phyloP scores from a whole-genome alignment of 1,140 invertebrate species.

The Lithobius niger region DNA sequence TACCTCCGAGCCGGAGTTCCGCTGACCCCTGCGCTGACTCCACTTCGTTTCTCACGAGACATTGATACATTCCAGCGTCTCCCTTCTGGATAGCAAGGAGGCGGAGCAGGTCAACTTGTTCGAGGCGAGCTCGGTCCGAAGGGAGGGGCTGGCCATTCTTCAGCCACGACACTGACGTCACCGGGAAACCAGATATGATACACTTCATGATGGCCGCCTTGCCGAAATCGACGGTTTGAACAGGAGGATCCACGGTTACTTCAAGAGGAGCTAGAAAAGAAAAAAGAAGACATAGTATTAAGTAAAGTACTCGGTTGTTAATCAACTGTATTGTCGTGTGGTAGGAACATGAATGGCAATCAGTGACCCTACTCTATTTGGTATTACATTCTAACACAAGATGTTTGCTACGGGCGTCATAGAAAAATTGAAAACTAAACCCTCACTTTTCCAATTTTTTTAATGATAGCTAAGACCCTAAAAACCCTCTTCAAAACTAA shows the following conservation, averaged over 20 bases:
- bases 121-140: slow-evolving; percentile 22
- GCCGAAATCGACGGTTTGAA: slow-evolving; percentile 27
- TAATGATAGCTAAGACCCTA: too few relatives aligned
- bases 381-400: too few relatives aligned
- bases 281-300: slow-evolving; percentile 6
- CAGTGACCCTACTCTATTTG: too few relatives aligned
- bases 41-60: slow-evolving; percentile 68
- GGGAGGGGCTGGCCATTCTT: slow-evolving; percentile 49
- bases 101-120: slow-evolving; percentile 41
- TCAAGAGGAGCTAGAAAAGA: slow-evolving; percentile 35
- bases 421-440: too few relatives aligned
- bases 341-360: too few relatives aligned
- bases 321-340: too few relatives aligned
- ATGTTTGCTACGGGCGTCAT: too few relatives aligned
- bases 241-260: slow-evolving; percentile 23
- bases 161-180: slow-evolving; percentile 36
- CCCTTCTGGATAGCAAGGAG: slow-evolving; percentile 55
- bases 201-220: slow-evolving; percentile 55
- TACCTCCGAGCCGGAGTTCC: slow-evolving; percentile 69
- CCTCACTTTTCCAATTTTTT: too few relatives aligned
- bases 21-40: slow-evolving; percentile 70
- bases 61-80: slow-evolving; percentile 80
- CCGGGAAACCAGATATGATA: slow-evolving; percentile 44
- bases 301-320: too few relatives aligned
- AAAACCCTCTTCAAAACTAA: too few relatives aligned